A percentile compares a stretch with the other conserved stretches of the same genome.
These are phyloP conservation scores for Drosophila sp. DNA, from an alignment of 1,140 invertebrate species.

Conservation along the genomic window DNA sequence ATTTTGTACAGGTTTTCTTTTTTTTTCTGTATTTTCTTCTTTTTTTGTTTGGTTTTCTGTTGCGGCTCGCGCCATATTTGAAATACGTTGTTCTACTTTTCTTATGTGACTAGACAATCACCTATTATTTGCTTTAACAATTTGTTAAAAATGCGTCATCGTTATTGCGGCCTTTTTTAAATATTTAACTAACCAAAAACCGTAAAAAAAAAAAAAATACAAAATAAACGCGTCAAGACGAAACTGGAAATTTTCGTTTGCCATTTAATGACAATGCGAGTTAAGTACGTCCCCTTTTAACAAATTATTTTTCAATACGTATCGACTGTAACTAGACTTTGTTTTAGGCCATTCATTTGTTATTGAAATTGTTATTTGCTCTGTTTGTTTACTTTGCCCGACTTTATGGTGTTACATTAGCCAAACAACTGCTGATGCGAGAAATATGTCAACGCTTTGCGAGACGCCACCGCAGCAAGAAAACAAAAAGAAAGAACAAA, in stretches of 20 bases:
- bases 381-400: constrained; percentile 37
- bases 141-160: constrained; percentile 75
- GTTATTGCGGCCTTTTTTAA: constrained; percentile 67
- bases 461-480: constrained; percentile 37
- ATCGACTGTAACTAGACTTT: constrained; percentile 27
- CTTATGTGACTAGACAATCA: constrained; percentile 49
- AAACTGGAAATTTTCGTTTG: constrained; percentile 62
- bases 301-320: constrained; percentile 39
- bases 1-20: constrained; percentile 39
- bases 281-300: neutral
- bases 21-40: constrained; percentile 35
- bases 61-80: constrained; percentile 49
- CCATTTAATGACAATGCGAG: constrained; percentile 23
- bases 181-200: constrained; percentile 54
- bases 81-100: constrained; percentile 78
- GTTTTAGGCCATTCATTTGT: constrained; percentile 31
- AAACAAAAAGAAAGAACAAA: neutral
- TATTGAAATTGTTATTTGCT: constrained; percentile 6
- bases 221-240: constrained; percentile 24
- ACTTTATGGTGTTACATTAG: constrained; percentile 45
- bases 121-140: constrained; percentile 76
- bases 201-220: constrained; percentile 27
- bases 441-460: constrained; percentile 42
- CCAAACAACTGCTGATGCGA: constrained; percentile 63
- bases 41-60: constrained; percentile 24